These are phyloP conservation scores for Forbesichthys papilliferus DNA, from an alignment of 2,113 vertebrate genomes.

Conservation along the genomic window DNA sequence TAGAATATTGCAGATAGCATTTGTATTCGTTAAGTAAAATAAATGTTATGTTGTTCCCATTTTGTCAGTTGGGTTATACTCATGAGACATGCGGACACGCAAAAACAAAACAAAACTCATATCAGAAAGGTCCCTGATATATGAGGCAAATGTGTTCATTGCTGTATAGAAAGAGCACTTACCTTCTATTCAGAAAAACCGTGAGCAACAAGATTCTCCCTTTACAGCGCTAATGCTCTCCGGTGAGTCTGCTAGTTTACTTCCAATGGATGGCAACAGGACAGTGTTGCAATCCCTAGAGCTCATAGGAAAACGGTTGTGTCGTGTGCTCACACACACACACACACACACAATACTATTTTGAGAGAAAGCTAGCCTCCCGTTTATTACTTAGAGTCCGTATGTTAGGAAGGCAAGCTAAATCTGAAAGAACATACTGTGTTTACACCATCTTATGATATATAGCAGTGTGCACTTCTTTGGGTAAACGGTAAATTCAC, in stretches of 20 bases:
- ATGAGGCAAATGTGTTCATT: background rate
- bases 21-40: no score
- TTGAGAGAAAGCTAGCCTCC: conserved; percentile 48
- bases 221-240: background rate
- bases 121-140: no score
- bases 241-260: conserved; percentile 20
- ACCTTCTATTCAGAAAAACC: conserved; percentile 16
- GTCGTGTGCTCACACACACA: conserved; percentile 29
- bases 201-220: background rate
- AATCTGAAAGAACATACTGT: conserved; percentile 7
- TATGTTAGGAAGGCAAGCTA: background rate
- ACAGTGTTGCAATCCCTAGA: conserved; percentile 62
- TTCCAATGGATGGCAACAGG: conserved; percentile 43
- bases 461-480: background rate
- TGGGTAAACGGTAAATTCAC: background rate
- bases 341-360: conserved; percentile 59
- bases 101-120: no score
- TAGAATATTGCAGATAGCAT: no score
- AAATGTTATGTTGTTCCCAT: no score
- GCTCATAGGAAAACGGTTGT: conserved; percentile 38
- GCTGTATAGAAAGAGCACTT: conserved; percentile 13
- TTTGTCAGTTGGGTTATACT: no score
- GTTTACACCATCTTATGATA: background rate
- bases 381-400: conserved; percentile 17
- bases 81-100: no score